These are phyloP conservation scores for Holothuria glaberrima DNA, from an alignment of 35 echinoderm and acorn worm species.

Conservation along the genomic window DNA sequence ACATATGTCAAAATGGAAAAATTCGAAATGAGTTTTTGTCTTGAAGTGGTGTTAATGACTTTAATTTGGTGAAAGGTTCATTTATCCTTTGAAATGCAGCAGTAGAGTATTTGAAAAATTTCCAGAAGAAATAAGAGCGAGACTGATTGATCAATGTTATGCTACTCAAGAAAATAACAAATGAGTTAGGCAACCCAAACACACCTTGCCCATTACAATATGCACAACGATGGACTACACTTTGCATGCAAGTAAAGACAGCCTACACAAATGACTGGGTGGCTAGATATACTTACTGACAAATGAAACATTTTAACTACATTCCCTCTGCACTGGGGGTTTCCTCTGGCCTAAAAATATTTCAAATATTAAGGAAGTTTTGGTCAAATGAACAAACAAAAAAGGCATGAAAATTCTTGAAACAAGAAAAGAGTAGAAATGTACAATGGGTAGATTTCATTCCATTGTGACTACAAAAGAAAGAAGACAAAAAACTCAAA, in stretches of 20 bases:
- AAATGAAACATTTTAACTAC: not conserved
- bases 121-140: not conserved
- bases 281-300: conserved; percentile 16
- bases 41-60: not conserved
- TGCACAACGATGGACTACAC: not conserved
- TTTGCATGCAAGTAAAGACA: no score
- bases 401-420: no score
- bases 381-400: not conserved
- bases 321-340: conserved; percentile 43
- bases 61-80: not conserved
- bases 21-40: not conserved
- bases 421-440: no score
- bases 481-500: no score
- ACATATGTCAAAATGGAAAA: not conserved
- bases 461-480: no score
- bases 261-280: no score
- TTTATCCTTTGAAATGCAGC: not conserved
- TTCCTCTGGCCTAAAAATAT: conserved; percentile 41
- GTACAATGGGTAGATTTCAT: no score
- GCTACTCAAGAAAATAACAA: not conserved
- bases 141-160: not conserved
- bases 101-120: not conserved
- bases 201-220: not conserved
- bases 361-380: not conserved
- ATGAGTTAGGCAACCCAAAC: not conserved